phyloP scores from a whole-genome alignment of 2,797 vertebrate genomes.

The Acanthurus tractus region DNA sequence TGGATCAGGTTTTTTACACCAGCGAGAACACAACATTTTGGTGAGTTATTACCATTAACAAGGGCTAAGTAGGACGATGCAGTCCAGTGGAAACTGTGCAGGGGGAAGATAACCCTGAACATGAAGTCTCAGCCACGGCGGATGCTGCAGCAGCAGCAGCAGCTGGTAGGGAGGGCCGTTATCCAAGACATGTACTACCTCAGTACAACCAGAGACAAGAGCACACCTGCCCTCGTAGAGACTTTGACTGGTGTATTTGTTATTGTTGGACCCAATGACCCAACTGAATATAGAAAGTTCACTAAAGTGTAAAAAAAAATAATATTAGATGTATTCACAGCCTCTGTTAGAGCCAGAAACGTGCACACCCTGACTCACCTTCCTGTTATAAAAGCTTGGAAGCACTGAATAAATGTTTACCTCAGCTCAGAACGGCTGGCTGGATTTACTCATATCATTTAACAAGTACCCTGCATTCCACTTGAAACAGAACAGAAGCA shows the following conservation, averaged over 20 bases:
- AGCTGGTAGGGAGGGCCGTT: slow-evolving; percentile 43
- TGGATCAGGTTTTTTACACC: slow-evolving; percentile 21
- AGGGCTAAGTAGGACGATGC: slow-evolving; percentile 40
- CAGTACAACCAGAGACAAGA: slow-evolving; percentile 44
- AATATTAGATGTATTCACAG: background rate
- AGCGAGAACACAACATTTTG: slow-evolving; percentile 45
- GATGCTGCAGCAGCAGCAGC: slow-evolving; percentile 15
- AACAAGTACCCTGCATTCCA: background rate
- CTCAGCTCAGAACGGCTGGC: background rate
- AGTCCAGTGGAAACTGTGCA: slow-evolving; percentile 46
- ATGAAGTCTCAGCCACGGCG: slow-evolving; percentile 35
- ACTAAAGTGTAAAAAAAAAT: slow-evolving; percentile 8
- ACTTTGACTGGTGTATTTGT: slow-evolving; percentile 20
- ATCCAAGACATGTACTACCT: slow-evolving; percentile 46
- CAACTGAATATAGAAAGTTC: slow-evolving; percentile 6
- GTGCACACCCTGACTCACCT: background rate
- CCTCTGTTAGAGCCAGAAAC: background rate
- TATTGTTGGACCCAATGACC: slow-evolving; percentile 40
- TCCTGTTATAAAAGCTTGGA: slow-evolving; percentile 7
- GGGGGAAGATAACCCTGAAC: slow-evolving; percentile 42
- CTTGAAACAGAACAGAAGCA: background rate
- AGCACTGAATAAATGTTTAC: background rate
- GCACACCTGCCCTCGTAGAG: slow-evolving; percentile 49
- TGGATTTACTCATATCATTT: background rate
- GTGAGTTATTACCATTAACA: slow-evolving; percentile 28